Evolutionary conservation across 2,888 invertebrate genomes (phyloP), one percentile per base, ranked within the genome.

Genomic region (Plutella xylostella): DNA sequence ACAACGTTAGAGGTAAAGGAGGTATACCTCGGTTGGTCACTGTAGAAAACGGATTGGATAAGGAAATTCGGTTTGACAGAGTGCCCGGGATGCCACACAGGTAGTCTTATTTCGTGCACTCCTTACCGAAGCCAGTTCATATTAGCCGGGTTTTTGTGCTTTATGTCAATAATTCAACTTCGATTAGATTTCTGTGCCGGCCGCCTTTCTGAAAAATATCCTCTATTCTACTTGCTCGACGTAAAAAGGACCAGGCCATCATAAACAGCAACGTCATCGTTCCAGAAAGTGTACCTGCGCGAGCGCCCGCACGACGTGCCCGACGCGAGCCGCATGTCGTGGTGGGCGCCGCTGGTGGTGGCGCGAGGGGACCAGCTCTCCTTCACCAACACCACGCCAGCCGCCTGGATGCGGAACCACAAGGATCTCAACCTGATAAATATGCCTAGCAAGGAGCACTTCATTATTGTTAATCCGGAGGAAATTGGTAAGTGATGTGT

Each of bases 401-500:
- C 67, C 2, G 65, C 72, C 0, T 93, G 92, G 92, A 87, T 92
- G 82, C 85, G 82, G 50, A 86, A 86, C 43, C 75, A 75, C 38
- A 82, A 79, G 30, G 83, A 88, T 45, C 60, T 88, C 1, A 79
- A 67, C 7, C 56, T 92, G 1, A 59, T 60, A 0, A 72, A 87
- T 45, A 70, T 90, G 56, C 88, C 90, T 0, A 66, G 60, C 0
- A 72, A 80, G 19, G 78, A 90, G 41, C 68, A 88, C 42, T 93
- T 93, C 59, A 85, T 94, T 41, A 90, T 94, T 45, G 85, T 93
- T 1, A 94, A 94, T 71, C 91, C 92, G 4, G 93, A 93, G 60
- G 93, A 94, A 78, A 93, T 93, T 50, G 93, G 92, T 90, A 61
- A 64, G 72, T 56, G 4, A 9, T 28, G 28, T 12, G n/a, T 28